A percentile compares a stretch with the other conserved stretches of the same genome.
Conservation (phyloP, 2,888 invertebrate species). For the Agrochola circellaris region DNA sequence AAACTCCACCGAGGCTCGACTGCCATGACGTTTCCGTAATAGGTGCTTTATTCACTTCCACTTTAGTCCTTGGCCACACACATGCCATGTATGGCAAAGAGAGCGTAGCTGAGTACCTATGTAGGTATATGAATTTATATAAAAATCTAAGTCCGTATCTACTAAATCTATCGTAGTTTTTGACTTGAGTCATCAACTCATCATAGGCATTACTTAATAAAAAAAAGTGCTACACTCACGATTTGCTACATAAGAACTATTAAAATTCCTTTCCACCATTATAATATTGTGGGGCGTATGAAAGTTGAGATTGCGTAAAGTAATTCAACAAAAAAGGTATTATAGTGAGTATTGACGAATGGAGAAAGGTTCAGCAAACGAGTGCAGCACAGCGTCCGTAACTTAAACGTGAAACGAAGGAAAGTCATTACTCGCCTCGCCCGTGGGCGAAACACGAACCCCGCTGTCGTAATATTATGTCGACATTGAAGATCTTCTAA, state of each 20-base stretch:
- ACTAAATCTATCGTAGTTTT: not conserved
- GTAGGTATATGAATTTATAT: not conserved
- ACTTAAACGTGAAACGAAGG: conserved; percentile 46
- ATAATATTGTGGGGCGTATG: conserved; percentile 23
- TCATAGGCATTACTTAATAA: not conserved
- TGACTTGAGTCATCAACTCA: not conserved
- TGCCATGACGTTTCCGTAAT: conserved; percentile 77
- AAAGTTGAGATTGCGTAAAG: conserved; percentile 58
- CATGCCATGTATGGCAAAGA: conserved; percentile 22
- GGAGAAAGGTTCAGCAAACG: conserved; percentile 65
- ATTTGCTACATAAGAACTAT: conserved; percentile 2
- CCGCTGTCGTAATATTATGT: conserved; percentile 33
- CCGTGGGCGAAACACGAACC: conserved; percentile 52
- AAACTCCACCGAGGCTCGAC: conserved; percentile 75
- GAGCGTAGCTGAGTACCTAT: conserved; percentile 7
- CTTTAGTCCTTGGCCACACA: conserved; percentile 65
- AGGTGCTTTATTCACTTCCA: conserved; percentile 72
- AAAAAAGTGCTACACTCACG: not conserved
- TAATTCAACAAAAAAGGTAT: conserved; percentile 64
- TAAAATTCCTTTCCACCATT: conserved; percentile 19
- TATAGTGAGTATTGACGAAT: conserved; percentile 58
- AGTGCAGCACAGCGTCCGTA: conserved; percentile 41
- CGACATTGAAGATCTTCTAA: conserved; percentile 45
- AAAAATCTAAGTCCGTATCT: not conserved
- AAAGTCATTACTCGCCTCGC: conserved; percentile 63